A percentile compares a stretch with the other conserved stretches of the same genome.
Evolutionary conservation across 2,888 invertebrate species (phyloP).

Genomic region (Acanthosoma haemorrhoidale): DNA sequence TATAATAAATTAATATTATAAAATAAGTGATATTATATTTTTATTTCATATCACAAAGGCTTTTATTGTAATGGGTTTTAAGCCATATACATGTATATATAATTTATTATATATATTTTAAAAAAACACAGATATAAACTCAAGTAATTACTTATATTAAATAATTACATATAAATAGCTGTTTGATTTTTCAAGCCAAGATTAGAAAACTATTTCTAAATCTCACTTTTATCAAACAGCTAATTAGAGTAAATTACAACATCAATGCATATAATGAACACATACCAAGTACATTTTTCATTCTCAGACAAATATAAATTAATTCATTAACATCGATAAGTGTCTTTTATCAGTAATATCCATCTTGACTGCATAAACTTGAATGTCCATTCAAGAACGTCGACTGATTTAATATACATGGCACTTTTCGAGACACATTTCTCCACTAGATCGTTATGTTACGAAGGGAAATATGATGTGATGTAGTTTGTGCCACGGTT

Average conservation of each 20-base stretch:
- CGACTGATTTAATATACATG: constrained; percentile 6
- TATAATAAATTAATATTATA: constrained; percentile 37
- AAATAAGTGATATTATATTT: constrained; percentile 35
- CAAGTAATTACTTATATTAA: constrained; percentile 2
- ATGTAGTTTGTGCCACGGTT: constrained; percentile 22
- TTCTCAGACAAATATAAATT: not conserved
- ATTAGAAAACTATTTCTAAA: not conserved
- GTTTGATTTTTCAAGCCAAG: not conserved
- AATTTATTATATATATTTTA: constrained; percentile 18
- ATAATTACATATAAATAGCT: constrained; percentile 8
- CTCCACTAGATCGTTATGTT: constrained; percentile 1
- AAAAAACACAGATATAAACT: constrained; percentile 11
- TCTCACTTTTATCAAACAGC: constrained; percentile 5
- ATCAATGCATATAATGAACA: constrained; percentile 12
- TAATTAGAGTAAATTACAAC: not conserved
- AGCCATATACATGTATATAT: constrained; percentile 24
- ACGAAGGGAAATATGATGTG: constrained; percentile 29
- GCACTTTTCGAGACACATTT: constrained; percentile 20
- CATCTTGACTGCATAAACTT: not conserved
- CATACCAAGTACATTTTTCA: constrained; percentile 16
- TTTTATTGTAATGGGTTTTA: constrained; percentile 31
- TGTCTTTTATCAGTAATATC: constrained; percentile 18
- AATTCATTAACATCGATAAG: not conserved
- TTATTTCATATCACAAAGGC: constrained; percentile 37
- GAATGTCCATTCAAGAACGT: constrained; percentile 18